Conservation (phyloP, 2,113 vertebrate genomes). For the Cololabis saira region DNA sequence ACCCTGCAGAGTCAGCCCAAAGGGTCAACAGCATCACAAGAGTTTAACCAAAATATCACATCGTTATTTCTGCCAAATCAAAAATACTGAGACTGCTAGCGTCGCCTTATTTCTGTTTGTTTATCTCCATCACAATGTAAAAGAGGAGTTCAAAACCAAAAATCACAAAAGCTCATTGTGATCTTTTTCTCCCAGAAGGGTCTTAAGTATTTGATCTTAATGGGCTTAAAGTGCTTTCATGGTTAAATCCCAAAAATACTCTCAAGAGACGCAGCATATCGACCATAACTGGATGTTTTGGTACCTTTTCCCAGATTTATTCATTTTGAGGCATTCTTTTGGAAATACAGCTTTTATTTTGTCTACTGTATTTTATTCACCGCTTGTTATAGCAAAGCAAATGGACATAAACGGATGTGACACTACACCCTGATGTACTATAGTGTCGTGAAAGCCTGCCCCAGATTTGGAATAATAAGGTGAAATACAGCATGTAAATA, state of each 20-base stretch:
- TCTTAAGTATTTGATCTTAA: slow-evolving; percentile 39
- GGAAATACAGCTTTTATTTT: background rate
- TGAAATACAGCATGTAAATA: slow-evolving; percentile 40
- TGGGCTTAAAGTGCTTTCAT: slow-evolving; percentile 33
- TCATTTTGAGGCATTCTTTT: background rate
- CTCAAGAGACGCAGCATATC: background rate
- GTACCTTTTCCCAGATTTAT: background rate
- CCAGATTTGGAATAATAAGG: slow-evolving; percentile 37
- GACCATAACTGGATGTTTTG: background rate
- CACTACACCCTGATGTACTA: slow-evolving; percentile 15
- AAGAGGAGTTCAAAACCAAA: slow-evolving; percentile 21
- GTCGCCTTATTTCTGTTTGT: slow-evolving; percentile 8
- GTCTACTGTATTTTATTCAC: slow-evolving; percentile 7
- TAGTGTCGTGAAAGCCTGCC: slow-evolving; percentile 2
- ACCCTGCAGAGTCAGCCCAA: background rate
- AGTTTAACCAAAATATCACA: background rate
- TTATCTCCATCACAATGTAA: slow-evolving; percentile 18
- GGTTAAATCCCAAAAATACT: slow-evolving; percentile 26
- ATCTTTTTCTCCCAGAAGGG: slow-evolving; percentile 14
- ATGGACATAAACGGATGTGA: slow-evolving; percentile 48
- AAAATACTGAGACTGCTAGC: background rate
- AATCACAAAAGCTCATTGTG: slow-evolving; percentile 17
- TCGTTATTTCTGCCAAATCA: background rate
- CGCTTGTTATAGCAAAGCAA: slow-evolving; percentile 46
- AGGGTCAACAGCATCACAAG: background rate